Percentiles rank a stretch among this genome's conserved stretches.
Evolutionary conservation across 2,888 invertebrate species (phyloP).

Genomic region (Luperina testacea): DNA sequence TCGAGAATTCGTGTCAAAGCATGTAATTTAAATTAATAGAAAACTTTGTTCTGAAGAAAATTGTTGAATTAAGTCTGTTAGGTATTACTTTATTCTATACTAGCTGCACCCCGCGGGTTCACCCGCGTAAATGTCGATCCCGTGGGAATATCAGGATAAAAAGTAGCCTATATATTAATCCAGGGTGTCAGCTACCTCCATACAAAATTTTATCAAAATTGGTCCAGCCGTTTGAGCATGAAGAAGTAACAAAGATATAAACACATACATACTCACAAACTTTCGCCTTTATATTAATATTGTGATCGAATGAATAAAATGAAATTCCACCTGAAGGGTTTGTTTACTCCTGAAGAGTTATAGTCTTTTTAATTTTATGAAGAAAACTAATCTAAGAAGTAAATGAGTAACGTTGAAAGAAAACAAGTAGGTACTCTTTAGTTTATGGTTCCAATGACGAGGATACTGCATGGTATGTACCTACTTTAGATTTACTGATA

Average conservation of each 20-base stretch:
- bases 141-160: no score
- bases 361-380: slow-evolving; percentile 10
- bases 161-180: no score
- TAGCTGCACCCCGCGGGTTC: no score
- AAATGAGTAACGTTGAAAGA: slow-evolving; percentile 5
- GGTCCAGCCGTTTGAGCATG: no score
- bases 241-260: no score
- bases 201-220: no score
- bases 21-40: slow-evolving; percentile 37
- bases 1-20: slow-evolving; percentile 39
- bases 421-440: neutral
- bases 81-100: slow-evolving; percentile 6
- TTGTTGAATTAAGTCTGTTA: slow-evolving; percentile 5
- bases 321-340: slow-evolving; percentile 13
- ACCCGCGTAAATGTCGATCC: no score
- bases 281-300: no score
- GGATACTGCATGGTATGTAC: neutral
- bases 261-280: no score
- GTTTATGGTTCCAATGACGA: neutral
- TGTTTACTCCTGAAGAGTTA: slow-evolving; percentile 11
- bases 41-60: slow-evolving; percentile 20
- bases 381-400: slow-evolving; percentile 22
- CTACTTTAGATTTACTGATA: neutral
- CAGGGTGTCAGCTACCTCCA: no score
- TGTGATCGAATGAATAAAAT: slow-evolving; percentile 10